A percentile compares a stretch with the other conserved stretches of the same genome.
Evolutionary conservation across 2,113 vertebrate species (phyloP).

Genomic region (Salvelinus fontinalis): DNA sequence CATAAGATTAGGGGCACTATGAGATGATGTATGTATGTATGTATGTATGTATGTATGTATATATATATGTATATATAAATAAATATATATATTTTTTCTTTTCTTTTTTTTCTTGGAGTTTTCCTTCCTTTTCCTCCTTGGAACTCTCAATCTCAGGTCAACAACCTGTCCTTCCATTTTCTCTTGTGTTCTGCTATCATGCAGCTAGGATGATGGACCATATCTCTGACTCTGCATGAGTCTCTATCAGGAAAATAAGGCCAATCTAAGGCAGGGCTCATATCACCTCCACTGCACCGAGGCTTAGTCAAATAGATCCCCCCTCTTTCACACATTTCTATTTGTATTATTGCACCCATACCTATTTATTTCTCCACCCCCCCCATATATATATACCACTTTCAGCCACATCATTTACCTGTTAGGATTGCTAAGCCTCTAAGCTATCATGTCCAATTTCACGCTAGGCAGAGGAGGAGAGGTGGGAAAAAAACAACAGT

Average conservation of each 20-base stretch:
- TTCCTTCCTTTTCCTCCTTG: no score
- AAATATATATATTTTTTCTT: no score
- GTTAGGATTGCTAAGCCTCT: background rate
- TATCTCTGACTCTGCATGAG: background rate
- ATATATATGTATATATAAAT: no score
- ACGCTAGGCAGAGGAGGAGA: background rate
- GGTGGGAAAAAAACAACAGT: background rate
- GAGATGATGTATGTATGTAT: no score
- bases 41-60: no score
- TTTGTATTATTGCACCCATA: background rate
- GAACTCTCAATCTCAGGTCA: no score
- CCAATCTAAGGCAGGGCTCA: background rate
- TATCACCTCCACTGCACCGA: background rate
- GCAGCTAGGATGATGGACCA: no score
- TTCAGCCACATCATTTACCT: constrained; percentile 11
- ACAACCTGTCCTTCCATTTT: no score
- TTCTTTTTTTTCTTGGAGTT: no score
- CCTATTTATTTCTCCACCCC: background rate
- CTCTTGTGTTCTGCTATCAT: no score
- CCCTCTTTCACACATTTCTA: background rate
- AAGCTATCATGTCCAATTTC: constrained; percentile 25
- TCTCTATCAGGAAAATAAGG: background rate
- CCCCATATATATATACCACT: background rate
- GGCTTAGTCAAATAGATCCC: background rate
- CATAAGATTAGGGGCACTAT: no score